These are phyloP conservation scores for Boulengeromyrus knoepffleri DNA, from an alignment of 2,113 vertebrate genomes.

Conservation along the genomic window DNA sequence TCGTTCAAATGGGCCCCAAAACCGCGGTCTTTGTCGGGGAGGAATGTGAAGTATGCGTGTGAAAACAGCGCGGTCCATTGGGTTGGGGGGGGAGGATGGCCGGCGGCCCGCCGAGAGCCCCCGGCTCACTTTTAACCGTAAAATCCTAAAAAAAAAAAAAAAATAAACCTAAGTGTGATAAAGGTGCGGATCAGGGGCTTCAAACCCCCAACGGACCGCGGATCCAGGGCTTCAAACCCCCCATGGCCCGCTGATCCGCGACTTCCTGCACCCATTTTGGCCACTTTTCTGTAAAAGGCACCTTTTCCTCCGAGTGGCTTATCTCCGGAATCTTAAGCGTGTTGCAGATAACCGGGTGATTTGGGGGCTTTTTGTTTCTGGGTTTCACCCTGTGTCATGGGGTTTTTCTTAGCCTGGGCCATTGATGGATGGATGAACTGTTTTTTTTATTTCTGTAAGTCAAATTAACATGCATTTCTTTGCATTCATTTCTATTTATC, in stretches of 20 bases:
- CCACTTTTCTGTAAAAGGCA: background rate
- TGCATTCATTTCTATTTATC: background rate
- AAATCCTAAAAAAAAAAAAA: background rate
- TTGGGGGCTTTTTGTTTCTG: background rate
- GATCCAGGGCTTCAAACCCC: background rate
- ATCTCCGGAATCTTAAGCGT: background rate
- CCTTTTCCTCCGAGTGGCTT: background rate
- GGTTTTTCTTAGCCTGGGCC: background rate
- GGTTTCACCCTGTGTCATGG: background rate
- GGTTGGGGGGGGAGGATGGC: background rate
- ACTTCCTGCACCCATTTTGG: background rate
- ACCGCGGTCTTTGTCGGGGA: conserved; percentile 30
- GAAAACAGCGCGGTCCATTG: conserved; percentile 6
- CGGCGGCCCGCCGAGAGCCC: background rate
- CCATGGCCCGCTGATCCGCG: background rate
- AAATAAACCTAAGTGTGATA: background rate
- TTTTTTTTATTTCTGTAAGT: background rate
- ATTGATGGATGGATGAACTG: background rate
- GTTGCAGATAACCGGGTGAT: background rate
- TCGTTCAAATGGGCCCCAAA: conserved; percentile 23
- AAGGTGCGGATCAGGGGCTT: background rate
- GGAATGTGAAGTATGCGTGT: conserved; percentile 55
- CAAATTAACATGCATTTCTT: background rate
- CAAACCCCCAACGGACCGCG: background rate
- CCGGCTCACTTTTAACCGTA: background rate